Base-by-base conservation (phyloP, 37 sponge, comb jelly and placozoan species). In the Geodia barretti region DNA sequence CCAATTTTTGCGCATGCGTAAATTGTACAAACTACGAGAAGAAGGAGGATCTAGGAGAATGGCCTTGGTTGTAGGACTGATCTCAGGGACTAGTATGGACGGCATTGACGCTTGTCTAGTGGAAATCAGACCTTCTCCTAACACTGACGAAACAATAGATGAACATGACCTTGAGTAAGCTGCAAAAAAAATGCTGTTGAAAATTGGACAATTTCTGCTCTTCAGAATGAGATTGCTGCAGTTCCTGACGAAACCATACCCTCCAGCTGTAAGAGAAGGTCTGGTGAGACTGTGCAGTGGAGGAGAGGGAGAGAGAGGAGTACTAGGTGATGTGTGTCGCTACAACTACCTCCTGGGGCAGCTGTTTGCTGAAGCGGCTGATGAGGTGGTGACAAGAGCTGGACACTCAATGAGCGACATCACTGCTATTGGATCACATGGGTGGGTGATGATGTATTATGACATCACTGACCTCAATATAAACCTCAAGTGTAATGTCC, bases 41-140 rank as follows among this genome's bases (percentile, higher is more conserved):
- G n/a, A n/a, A n/a, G n/a, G n/a, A n/a, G n/a, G n/a, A n/a, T n/a
- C n/a, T n/a, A n/a, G n/a, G n/a, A n/a, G n/a, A n/a, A n/a, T n/a
- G n/a, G n/a, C n/a, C 39, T 35, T 64, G 39, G 86, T 40, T 29
- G 61, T 91, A 29, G 92, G 92, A 1, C 84, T 91, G 0, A 91
- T 84, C 8, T 91, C 92, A 23, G 92, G 92, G 26, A 91, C 92
- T 37, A 91, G 92, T 35, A 62, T 83, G 84, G 92, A 91, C 37
- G 92, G 92, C 28, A 73, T 91, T 59, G 87, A 91, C 40, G 88
- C 87, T 1, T 79, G 84, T 30, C 20, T 91, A 28, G 75, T 91
- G 39, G 80, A 91, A n/a, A 71, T 91, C 61, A n/a, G n/a, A n/a
- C n/a, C n/a, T n/a, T n/a, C n/a, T n/a, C n/a, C n/a, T n/a, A n/a